phyloP scores from a whole-genome alignment of 2,888 invertebrate genomes.

The Tiliacea citrago region DNA sequence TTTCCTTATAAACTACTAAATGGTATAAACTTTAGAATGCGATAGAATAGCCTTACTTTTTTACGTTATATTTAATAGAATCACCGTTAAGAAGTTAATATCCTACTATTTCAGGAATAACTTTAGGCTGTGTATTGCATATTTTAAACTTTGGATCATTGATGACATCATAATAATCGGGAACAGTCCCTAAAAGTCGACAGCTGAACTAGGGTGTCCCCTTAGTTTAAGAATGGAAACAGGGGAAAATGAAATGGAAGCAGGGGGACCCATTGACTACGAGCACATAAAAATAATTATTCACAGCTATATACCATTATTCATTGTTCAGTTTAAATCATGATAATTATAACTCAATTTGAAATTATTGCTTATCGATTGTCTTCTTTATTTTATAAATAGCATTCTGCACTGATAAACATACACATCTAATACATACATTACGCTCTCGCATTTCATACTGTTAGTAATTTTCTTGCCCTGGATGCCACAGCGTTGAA shows the following conservation, averaged over 20 bases:
- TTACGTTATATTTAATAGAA: conserved; percentile 14
- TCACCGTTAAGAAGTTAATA: not conserved
- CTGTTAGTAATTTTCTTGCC: conserved; percentile 58
- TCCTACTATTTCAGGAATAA: not conserved
- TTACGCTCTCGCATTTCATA: conserved; percentile 54
- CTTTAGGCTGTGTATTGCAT: not conserved
- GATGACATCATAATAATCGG: conserved; percentile 46
- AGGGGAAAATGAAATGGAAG: not conserved
- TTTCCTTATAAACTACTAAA: conserved; percentile 59
- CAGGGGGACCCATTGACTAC: conserved; percentile 45
- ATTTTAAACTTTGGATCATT: conserved; percentile 25
- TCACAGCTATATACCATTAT: conserved; percentile 19
- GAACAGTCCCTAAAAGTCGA: conserved; percentile 35
- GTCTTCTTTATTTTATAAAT: conserved; percentile 48
- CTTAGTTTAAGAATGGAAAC: not conserved
- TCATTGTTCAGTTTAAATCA: conserved; percentile 26
- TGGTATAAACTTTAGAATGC: conserved; percentile 26
- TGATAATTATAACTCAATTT: conserved; percentile 17
- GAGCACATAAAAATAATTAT: conserved; percentile 45
- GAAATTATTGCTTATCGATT: conserved; percentile 29
- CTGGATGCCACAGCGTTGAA: conserved; percentile 65
- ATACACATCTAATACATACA: conserved; percentile 42
- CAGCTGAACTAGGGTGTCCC: conserved; percentile 49
- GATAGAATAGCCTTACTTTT: conserved; percentile 16
- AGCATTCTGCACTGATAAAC: conserved; percentile 41